Base-by-base conservation (phyloP, 30 jellyfish, hydroid and myxozoan species). In the Cassiopea andromeda region DNA sequence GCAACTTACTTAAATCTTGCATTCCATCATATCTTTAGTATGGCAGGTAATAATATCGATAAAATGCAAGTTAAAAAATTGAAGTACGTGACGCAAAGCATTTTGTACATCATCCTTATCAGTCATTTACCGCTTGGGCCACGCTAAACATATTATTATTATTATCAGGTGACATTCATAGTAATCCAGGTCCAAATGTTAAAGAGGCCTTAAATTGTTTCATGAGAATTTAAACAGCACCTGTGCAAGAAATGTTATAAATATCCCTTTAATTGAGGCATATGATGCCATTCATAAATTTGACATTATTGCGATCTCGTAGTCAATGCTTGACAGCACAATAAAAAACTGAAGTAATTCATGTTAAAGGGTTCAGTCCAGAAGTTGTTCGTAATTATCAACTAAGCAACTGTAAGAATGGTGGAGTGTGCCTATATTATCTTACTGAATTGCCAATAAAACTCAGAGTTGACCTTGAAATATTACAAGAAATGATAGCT, bases 241-340 rank as follows among this genome's bases (percentile, higher is more conserved):
- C 48, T 69, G 78, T 69, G 78, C 78, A 54, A 70, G 80, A 47
- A 17, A 70, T 70, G 48, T 44, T 75, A 44, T 75, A 19, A 75
- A 75, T 13, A 75, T 75, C 48, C 44, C 85, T 5, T 60, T 27
- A 44, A 75, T 75, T 60, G 85, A 75, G 85, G 85, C 85, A 10
- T 75, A 75, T 75, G 85, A 75, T 75, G 85, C 72, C 47, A 19
- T 75, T 75, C 85, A 75, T 75, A 75, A 75, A 45, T 75, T 75
- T 75, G 85, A 75, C 45, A 16, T 18, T 60, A 75, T 75, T 75
- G 72, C 85, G 45, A 75, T 15, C 19, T 70, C 80, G 46, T 44
- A 70, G 80, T 70, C 80, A 13, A 70, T 70, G 80, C 80, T 70
- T 75, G 85, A 75, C 54, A 75, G 85, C 69, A 75, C 85, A 1